A percentile compares a stretch with the other conserved stretches of the same genome.
Conservation (phyloP, 2,113 vertebrate genomes). For the Mesoclemmys tuberculata region DNA sequence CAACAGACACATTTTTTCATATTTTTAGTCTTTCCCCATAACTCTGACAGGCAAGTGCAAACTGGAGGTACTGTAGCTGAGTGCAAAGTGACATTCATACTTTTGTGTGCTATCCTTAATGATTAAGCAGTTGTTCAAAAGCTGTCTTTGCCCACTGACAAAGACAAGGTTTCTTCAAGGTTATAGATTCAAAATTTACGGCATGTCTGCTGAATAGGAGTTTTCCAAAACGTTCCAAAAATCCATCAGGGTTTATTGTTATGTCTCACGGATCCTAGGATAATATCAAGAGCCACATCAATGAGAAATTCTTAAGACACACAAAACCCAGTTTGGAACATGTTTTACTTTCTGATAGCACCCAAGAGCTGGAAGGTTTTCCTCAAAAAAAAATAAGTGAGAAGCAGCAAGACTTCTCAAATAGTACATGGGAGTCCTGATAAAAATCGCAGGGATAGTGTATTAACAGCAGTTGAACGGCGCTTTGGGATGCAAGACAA, state of each 20-base stretch:
- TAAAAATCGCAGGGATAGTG: background rate
- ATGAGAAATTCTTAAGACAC: background rate
- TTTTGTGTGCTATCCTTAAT: background rate
- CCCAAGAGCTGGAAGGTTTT: conserved; percentile 13
- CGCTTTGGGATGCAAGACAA: background rate
- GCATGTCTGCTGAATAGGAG: background rate
- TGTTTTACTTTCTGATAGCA: background rate
- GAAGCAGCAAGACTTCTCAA: conserved; percentile 3
- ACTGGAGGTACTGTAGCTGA: background rate
- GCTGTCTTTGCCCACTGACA: background rate
- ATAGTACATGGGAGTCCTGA: background rate
- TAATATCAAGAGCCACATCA: background rate
- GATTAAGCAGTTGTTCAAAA: background rate
- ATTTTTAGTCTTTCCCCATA: background rate
- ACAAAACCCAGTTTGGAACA: background rate
- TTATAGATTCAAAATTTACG: background rate
- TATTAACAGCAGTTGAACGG: background rate
- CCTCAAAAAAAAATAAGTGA: background rate
- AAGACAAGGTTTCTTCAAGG: background rate
- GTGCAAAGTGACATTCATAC: background rate
- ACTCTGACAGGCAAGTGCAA: background rate
- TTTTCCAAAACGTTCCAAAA: background rate
- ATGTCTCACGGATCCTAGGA: background rate
- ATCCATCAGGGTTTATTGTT: conserved; percentile 28
- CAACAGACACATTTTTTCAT: background rate